Conservation (phyloP, 2,797 vertebrate genomes). For the Aulostomus chinensis region DNA sequence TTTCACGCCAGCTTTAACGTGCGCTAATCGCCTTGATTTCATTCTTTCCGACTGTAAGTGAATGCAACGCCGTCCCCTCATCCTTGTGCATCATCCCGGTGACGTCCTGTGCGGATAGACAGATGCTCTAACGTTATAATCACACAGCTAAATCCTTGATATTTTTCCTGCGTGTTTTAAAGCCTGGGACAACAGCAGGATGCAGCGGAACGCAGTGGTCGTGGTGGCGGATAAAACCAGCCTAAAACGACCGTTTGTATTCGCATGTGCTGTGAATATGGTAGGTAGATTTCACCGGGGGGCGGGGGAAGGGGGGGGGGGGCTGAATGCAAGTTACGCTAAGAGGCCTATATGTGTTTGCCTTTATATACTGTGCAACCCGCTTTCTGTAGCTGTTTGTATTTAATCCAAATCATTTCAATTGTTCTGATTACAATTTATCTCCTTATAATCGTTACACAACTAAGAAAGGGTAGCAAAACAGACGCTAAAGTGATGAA, state of each 20-base stretch:
- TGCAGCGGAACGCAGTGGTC: conserved; percentile 75
- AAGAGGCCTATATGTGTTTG: conserved; percentile 17
- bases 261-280: conserved; percentile 73
- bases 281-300: conserved; percentile 44
- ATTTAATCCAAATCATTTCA: too few relatives aligned
- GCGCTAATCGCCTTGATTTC: too few relatives aligned
- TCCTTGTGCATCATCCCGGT: conserved; percentile 51
- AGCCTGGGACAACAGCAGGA: conserved; percentile 37
- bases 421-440: too few relatives aligned
- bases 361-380: not conserved
- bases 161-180: conserved; percentile 16
- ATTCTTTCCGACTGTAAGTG: too few relatives aligned
- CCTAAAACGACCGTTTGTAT: conserved; percentile 75
- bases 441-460: too few relatives aligned
- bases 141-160: not conserved
- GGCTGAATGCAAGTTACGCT: conserved; percentile 7
- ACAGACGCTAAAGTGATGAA: too few relatives aligned
- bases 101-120: conserved; percentile 60
- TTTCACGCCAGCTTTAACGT: too few relatives aligned
- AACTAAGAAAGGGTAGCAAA: too few relatives aligned
- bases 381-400: too few relatives aligned
- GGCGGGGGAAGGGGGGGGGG: not conserved
- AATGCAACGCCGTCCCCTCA: conserved; percentile 47
- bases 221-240: conserved; percentile 76
- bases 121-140: conserved; percentile 34